Conservation (phyloP, 2,888 invertebrate species). For the Tinea semifulvella region DNA sequence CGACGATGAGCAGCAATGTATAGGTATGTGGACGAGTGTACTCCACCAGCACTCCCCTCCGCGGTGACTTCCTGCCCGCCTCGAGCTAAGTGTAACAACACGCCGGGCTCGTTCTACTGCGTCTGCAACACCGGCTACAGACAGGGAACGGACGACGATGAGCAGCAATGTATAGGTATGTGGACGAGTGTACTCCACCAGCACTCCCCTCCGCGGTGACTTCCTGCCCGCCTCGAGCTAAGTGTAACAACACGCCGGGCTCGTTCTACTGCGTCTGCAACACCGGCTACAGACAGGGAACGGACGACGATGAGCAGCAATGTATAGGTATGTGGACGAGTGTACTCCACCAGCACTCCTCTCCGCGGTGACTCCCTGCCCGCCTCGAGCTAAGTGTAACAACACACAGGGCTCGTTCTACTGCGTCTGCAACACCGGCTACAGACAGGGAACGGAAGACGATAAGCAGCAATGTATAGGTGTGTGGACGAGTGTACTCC, state of each 20-base stretch:
- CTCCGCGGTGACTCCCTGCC: conserved; percentile 74
- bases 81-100: conserved; percentile 84
- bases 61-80: conserved; percentile 76
- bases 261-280: conserved; percentile 90
- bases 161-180: conserved; percentile 57
- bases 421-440: conserved; percentile 85
- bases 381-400: conserved; percentile 79
- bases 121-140: conserved; percentile 83
- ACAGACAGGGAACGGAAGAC: conserved; percentile 40
- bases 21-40: conserved; percentile 76
- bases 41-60: conserved; percentile 69
- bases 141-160: conserved; percentile 31
- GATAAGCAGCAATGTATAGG: conserved; percentile 38
- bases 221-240: conserved; percentile 78
- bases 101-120: conserved; percentile 91
- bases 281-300: conserved; percentile 71
- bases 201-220: conserved; percentile 75
- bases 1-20: conserved; percentile 30
- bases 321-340: conserved; percentile 69
- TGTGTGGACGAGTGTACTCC: conserved; percentile 86
- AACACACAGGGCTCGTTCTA: conserved; percentile 92
- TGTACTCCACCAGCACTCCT: conserved; percentile 73
- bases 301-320: conserved; percentile 31
- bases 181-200: conserved; percentile 79
- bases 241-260: conserved; percentile 88